A percentile compares a stretch with the other conserved stretches of the same genome.
These are phyloP conservation scores for Spisula subtruncata DNA, from an alignment of 2,888 invertebrate species.

Conservation along the genomic window DNA sequence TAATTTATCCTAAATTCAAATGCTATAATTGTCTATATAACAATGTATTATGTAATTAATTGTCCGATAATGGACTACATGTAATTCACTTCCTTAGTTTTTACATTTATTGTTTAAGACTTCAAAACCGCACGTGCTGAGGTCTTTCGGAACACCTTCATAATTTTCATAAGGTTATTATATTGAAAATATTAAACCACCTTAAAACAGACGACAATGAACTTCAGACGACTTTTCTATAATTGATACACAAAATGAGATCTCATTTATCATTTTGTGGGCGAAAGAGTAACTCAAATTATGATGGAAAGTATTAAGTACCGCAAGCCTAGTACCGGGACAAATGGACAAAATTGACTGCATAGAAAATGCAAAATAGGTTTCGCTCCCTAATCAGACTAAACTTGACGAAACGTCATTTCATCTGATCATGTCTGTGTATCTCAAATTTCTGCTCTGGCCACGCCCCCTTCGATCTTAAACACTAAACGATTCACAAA, in stretches of 20 bases:
- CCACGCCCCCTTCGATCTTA: not conserved
- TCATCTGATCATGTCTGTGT: not conserved
- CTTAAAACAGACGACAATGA: not conserved
- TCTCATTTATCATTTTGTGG: slow-evolving; percentile 12
- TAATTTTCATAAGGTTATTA: slow-evolving; percentile 9
- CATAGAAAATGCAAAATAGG: slow-evolving; percentile 10
- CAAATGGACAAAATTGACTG: not conserved
- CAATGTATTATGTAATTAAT: no score
- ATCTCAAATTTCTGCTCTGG: not conserved
- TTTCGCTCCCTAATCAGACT: not conserved
- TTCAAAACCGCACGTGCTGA: slow-evolving; percentile 5
- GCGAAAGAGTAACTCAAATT: not conserved
- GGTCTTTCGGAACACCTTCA: not conserved
- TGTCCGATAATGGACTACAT: not conserved
- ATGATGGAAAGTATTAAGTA: not conserved
- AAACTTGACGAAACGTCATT: not conserved
- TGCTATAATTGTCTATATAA: no score
- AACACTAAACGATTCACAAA: not conserved
- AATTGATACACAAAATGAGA: not conserved
- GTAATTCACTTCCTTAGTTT: not conserved
- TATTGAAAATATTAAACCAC: not conserved
- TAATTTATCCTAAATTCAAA: no score
- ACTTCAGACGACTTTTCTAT: not conserved
- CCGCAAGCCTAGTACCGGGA: not conserved
- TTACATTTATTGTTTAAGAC: not conserved